Base-by-base conservation (phyloP, 1,140 invertebrate genomes). In the Leptinotarsa texana region DNA sequence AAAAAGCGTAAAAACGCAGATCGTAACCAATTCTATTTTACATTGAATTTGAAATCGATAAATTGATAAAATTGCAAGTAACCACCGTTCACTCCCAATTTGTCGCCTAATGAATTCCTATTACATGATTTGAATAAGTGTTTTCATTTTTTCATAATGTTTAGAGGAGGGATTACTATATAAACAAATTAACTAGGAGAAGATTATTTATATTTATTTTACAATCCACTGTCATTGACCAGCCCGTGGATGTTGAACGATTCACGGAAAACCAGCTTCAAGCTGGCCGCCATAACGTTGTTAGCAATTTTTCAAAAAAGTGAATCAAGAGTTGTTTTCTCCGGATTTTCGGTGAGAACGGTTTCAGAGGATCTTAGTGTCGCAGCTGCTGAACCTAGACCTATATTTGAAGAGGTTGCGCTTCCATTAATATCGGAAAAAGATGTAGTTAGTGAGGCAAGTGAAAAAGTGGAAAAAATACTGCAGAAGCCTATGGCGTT, bases 381-480 rank as follows among this genome's bases (percentile, higher is more conserved):
- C 21, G 48, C 77, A 3, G 80, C 80, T 15, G 79, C 80, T 1
- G 79, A 81, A 74, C 79, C 80, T 47, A 49, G 79, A 51, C 79
- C 80, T 2, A 69, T 81, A 6, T 70, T 79, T 63, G 75, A 74
- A 4, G 80, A 78, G 74, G 63, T 74, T 13, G 69, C 71, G 47
- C 27, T 79, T 22, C 79, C 77, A 18, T 68, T 79, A 61, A 71
- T n/a, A 63, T 74, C 69, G 22, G 72, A 63, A 33, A n/a, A 22
- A n/a, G 57, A 61, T 70, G 65, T 33, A 33, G 62, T 75, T 66
- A 78, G 68, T 71, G 63, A 48, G 8, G 76, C 74, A 18, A 81
- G 80, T 76, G 77, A 79, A 74, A 79, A 80, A 77, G 75, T 80
- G 4, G 79, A 79, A 69, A 82, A 82, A 72, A 69, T 80, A 17